These are phyloP conservation scores for Andrena praecox DNA, from an alignment of 2,888 invertebrate species.

Conservation along the genomic window DNA sequence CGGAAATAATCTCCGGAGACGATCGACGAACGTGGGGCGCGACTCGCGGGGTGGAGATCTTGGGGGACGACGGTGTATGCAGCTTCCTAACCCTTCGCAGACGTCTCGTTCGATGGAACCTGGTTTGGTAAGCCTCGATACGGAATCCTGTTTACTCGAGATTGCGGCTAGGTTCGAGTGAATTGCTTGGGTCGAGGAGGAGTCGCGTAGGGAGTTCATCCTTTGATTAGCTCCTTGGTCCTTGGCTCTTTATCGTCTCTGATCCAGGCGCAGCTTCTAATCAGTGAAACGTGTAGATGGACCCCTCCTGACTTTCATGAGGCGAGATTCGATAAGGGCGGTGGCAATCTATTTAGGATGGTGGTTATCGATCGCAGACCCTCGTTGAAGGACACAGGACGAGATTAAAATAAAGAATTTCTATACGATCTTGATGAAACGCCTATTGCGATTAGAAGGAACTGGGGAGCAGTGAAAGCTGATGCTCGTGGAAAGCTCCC, in stretches of 20 bases:
- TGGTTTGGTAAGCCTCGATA: too few relatives aligned
- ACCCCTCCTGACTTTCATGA: conserved; percentile 14
- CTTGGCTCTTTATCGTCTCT: background rate
- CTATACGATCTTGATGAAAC: too few relatives aligned
- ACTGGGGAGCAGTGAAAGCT: conserved; percentile 18
- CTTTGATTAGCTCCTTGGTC: background rate
- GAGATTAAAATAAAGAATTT: background rate
- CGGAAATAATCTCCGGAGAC: conserved; percentile 41
- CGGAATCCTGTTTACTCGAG: background rate
- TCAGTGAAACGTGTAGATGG: conserved; percentile 7
- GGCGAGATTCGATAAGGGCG: too few relatives aligned
- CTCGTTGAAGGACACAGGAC: background rate
- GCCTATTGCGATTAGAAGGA: too few relatives aligned
- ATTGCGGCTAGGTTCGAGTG: background rate
- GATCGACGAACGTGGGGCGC: conserved; percentile 3
- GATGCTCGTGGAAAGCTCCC: conserved; percentile 35
- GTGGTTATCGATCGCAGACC: too few relatives aligned
- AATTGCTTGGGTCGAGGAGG: background rate
- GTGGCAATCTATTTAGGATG: too few relatives aligned
- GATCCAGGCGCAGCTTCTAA: conserved; percentile 3
- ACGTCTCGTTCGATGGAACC: too few relatives aligned
- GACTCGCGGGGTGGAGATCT: background rate
- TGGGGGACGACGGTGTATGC: too few relatives aligned
- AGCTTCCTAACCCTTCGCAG: too few relatives aligned
- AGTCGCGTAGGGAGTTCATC: background rate